A percentile compares a stretch with the other conserved stretches of the same genome.
Evolutionary conservation across 2,888 invertebrate genomes (phyloP).

Genomic region (Leptura quadrifasciata): DNA sequence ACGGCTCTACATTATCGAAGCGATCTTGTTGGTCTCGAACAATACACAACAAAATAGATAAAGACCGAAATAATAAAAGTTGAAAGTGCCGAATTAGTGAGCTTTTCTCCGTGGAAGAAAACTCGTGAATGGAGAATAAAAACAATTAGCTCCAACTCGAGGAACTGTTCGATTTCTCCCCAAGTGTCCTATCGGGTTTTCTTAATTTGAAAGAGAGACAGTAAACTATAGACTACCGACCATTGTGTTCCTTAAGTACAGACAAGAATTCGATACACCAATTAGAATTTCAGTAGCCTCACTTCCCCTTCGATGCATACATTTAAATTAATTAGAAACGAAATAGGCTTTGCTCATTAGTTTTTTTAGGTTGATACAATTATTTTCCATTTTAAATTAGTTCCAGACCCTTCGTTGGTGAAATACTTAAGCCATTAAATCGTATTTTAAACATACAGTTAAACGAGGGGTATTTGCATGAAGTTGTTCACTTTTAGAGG

Average conservation of each 20-base stretch:
- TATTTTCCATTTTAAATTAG: slow-evolving; percentile 2
- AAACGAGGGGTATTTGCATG: not conserved
- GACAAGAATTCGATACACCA: slow-evolving; percentile 29
- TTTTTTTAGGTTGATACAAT: not conserved
- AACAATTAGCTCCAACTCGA: slow-evolving; percentile 43
- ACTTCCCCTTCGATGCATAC: not conserved
- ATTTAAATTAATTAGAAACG: slow-evolving; percentile 7
- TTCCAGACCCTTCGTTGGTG: not conserved
- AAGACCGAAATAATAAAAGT: slow-evolving; percentile 46
- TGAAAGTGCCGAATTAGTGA: slow-evolving; percentile 42
- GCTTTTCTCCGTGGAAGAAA: slow-evolving; percentile 32
- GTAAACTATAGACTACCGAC: slow-evolving; percentile 25
- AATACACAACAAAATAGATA: slow-evolving; percentile 24
- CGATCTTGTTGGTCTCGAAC: slow-evolving; percentile 3
- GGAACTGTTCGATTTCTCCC: slow-evolving; percentile 39
- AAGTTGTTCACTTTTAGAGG: not conserved
- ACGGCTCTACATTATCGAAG: slow-evolving; percentile 1
- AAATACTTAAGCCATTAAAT: not conserved
- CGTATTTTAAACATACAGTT: not conserved
- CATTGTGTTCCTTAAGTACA: slow-evolving; percentile 12
- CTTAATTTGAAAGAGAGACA: slow-evolving; percentile 15
- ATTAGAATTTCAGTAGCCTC: slow-evolving; percentile 19
- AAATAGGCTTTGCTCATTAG: not conserved
- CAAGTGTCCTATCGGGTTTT: slow-evolving; percentile 27
- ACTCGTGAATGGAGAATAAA: slow-evolving; percentile 39